Conservation (phyloP, 2,888 invertebrate genomes). For the Drosophila paranaensis region DNA sequence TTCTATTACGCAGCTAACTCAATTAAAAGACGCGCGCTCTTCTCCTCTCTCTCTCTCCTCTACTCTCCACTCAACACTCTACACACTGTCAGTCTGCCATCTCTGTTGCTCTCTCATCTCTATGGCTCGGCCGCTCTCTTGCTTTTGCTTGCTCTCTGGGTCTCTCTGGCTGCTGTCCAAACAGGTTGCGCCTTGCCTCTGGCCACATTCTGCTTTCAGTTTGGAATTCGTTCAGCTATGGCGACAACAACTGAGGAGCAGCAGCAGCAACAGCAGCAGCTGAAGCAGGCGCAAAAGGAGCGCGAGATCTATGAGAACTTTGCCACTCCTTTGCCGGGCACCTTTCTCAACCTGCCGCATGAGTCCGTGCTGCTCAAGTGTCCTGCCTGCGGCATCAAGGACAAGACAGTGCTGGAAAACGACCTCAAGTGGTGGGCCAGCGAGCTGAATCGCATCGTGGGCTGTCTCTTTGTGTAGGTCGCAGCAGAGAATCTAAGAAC, state of each 20-base stretch:
- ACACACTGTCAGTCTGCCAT: conserved; percentile 1
- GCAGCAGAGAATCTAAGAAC: too few species aligned
- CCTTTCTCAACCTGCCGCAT: conserved; percentile 79
- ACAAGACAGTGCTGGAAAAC: conserved; percentile 73
- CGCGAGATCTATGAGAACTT: conserved; percentile 80
- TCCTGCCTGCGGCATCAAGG: conserved; percentile 80
- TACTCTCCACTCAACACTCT: background rate
- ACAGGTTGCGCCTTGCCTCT: conserved; percentile 39
- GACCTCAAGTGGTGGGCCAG: conserved; percentile 83
- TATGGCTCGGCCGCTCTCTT: background rate
- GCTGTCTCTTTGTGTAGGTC: conserved; percentile 81
- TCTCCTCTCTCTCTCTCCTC: background rate
- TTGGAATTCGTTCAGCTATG: conserved; percentile 39
- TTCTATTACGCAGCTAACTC: conserved; percentile 74
- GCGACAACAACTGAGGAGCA: conserved; percentile 37
- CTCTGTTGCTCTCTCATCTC: background rate
- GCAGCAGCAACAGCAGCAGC: conserved; percentile 36
- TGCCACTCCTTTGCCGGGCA: conserved; percentile 82
- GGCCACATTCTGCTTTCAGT: conserved; percentile 60
- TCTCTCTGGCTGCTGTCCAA: conserved; percentile 16
- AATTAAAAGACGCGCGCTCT: conserved; percentile 55
- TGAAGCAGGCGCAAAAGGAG: conserved; percentile 44
- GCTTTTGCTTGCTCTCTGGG: conserved; percentile 2
- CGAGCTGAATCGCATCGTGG: conserved; percentile 80
- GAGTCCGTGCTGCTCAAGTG: conserved; percentile 78